Percentiles rank a stretch among this genome's conserved stretches.
These are phyloP conservation scores for Gymnocypris eckloni DNA, from an alignment of 2,797 vertebrate genomes.

Conservation along the genomic window DNA sequence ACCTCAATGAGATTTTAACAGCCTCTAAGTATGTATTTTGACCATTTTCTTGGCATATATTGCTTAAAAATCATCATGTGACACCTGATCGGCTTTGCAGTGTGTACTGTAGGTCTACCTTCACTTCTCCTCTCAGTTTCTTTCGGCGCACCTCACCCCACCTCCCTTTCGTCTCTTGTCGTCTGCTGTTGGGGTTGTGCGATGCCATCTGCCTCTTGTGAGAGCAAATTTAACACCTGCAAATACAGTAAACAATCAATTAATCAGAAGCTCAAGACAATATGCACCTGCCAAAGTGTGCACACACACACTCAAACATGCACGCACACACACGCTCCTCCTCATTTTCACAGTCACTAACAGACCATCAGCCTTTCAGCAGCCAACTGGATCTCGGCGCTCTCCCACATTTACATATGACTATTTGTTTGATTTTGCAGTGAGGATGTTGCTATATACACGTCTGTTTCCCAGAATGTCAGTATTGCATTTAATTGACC, in stretches of 20 bases:
- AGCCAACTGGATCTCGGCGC: slow-evolving; percentile 14
- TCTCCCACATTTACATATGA: slow-evolving; percentile 27
- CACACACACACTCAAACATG: neutral
- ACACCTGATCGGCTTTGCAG: neutral
- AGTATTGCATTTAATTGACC: slow-evolving; percentile 30
- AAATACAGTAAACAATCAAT: slow-evolving; percentile 66
- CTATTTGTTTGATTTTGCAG: slow-evolving; percentile 27
- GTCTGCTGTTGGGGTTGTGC: slow-evolving; percentile 37
- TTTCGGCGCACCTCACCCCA: neutral
- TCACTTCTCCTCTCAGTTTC: neutral
- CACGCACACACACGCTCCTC: neutral
- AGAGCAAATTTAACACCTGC: slow-evolving; percentile 63
- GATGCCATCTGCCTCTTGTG: slow-evolving; percentile 54
- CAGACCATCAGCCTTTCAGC: slow-evolving; percentile 15
- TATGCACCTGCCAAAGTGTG: slow-evolving; percentile 48
- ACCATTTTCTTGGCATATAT: neutral
- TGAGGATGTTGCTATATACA: slow-evolving; percentile 13
- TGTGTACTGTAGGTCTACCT: neutral
- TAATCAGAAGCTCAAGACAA: slow-evolving; percentile 58
- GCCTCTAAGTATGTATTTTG: neutral
- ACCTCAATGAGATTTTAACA: neutral
- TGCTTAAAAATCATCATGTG: neutral
- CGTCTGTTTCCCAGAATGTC: slow-evolving; percentile 19
- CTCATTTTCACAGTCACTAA: neutral
- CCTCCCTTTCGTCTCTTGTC: slow-evolving; percentile 5